A percentile compares a stretch with the other conserved stretches of the same genome.
Evolutionary conservation across 2,113 vertebrate species (phyloP).

Genomic region (Pelecanus crispus): DNA sequence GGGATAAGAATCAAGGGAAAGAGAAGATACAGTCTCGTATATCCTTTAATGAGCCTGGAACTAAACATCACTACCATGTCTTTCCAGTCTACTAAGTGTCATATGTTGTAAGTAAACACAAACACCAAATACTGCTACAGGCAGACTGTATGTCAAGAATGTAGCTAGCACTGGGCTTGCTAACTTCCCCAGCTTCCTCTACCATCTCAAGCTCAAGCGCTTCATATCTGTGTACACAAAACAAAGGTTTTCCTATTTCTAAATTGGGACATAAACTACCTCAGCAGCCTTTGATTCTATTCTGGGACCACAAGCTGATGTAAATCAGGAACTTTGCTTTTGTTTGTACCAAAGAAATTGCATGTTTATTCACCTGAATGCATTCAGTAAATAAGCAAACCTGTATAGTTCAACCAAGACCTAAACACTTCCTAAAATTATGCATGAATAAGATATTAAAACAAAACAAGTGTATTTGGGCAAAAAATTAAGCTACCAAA

Average conservation of each 20-base stretch:
- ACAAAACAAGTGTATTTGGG: neutral
- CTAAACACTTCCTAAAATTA: neutral
- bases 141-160: conserved; percentile 29
- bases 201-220: neutral
- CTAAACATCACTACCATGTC: conserved; percentile 19
- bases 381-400: neutral
- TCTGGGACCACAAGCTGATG: neutral
- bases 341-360: neutral
- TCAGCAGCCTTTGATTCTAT: conserved; percentile 51
- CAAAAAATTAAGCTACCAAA: neutral
- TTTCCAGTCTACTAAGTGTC: conserved; percentile 41
- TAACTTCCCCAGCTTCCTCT: conserved; percentile 31
- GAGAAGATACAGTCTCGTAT: neutral
- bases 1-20: conserved; percentile 15
- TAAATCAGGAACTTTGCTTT: conserved; percentile 8
- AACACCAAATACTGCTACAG: neutral
- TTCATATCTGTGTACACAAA: neutral
- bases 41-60: conserved; percentile 14
- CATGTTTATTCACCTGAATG: neutral
- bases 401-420: neutral
- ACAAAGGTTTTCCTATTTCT: conserved; percentile 58
- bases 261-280: conserved; percentile 18
- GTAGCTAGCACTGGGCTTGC: neutral
- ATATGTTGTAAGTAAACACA: neutral
- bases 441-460: neutral